These are phyloP conservation scores for Mobula hypostoma DNA, from an alignment of 2,113 vertebrate species.

Conservation along the genomic window DNA sequence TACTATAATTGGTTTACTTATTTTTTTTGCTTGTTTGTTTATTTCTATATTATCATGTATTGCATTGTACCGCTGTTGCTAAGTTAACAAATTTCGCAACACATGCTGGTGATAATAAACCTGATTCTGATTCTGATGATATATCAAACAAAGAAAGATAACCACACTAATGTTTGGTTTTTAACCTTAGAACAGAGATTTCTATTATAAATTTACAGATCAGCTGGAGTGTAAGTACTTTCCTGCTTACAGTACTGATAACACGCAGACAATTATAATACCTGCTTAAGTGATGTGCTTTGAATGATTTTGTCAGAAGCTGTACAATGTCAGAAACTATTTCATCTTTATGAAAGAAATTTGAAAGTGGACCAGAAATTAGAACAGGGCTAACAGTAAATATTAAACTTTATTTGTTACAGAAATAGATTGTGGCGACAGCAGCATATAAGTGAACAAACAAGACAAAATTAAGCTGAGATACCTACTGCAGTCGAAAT, in stretches of 20 bases:
- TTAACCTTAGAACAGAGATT: not conserved
- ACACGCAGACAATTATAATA: not conserved
- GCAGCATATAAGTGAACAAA: not conserved
- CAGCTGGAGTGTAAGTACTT: not conserved
- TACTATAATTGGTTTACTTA: no score
- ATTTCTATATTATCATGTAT: no score
- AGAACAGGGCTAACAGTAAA: not conserved
- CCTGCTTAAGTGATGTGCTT: not conserved
- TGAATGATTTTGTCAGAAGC: not conserved
- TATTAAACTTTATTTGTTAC: not conserved
- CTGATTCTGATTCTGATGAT: no score
- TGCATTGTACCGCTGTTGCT: no score
- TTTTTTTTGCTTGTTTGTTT: no score
- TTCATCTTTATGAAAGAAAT: not conserved
- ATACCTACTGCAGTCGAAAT: not conserved
- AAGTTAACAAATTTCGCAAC: no score
- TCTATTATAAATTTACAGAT: not conserved
- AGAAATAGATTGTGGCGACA: not conserved
- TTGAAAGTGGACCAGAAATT: not conserved
- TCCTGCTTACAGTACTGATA: not conserved
- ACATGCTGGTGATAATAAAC: no score
- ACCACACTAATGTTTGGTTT: not conserved
- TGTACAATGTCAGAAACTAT: not conserved
- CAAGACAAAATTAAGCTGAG: not conserved
- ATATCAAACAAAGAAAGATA: not conserved